Percentiles rank a stretch among this genome's conserved stretches.
phyloP scores from a whole-genome alignment of 2,888 invertebrate species.

The Tipula helvola region DNA sequence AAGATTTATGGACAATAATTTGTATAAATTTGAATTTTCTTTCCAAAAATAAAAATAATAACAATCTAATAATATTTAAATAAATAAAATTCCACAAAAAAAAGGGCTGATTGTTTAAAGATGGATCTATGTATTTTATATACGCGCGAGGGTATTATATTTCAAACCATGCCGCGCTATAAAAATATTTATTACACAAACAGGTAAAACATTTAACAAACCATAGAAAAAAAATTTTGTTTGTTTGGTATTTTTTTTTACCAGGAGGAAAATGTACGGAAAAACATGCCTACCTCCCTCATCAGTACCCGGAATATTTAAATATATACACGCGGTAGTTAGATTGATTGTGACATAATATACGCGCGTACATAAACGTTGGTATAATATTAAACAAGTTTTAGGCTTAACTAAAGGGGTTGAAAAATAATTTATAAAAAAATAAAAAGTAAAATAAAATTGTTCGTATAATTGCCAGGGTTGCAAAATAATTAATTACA shows the following conservation, averaged over 20 bases:
- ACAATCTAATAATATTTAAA: neutral
- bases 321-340: neutral
- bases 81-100: neutral
- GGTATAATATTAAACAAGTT: neutral
- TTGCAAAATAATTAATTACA: neutral
- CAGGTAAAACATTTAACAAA: neutral
- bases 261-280: neutral
- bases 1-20: constrained; percentile 4
- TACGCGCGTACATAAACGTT: neutral
- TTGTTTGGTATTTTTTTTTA: neutral
- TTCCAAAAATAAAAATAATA: neutral
- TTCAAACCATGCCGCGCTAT: neutral
- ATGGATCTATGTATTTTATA: neutral
- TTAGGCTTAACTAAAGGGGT: neutral
- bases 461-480: neutral
- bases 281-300: neutral
- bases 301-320: neutral
- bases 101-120: neutral
- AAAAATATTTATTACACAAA: neutral
- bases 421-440: neutral
- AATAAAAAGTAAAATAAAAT: neutral
- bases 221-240: neutral
- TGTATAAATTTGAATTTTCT: constrained; percentile 4
- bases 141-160: neutral
- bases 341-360: neutral